Evolutionary conservation across 2,888 invertebrate species (phyloP).

Genomic region (Xanthostigma xanthostigma): DNA sequence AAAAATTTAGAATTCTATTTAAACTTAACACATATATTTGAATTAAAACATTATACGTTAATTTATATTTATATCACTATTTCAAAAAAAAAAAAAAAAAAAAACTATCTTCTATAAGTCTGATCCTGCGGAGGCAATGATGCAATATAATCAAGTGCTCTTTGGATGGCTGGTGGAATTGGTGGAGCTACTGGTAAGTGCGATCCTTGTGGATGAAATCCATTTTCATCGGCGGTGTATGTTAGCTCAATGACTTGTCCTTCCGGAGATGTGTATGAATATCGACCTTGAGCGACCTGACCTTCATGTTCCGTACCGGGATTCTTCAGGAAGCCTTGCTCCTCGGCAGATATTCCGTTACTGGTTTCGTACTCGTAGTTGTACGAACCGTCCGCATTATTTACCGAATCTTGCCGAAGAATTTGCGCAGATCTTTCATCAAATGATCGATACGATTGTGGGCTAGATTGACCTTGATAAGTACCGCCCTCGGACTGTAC

Average conservation of each 20-base stretch:
- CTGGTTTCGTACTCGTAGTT: slow-evolving; percentile 42
- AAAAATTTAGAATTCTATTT: too few species aligned
- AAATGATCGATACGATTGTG: background rate
- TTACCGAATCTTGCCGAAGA: slow-evolving; percentile 34
- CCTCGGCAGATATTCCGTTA: slow-evolving; percentile 44
- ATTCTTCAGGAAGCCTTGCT: slow-evolving; percentile 38
- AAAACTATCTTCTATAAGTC: too few species aligned
- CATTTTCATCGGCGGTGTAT: slow-evolving; percentile 5
- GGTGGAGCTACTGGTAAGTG: slow-evolving; percentile 1
- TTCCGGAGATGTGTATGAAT: slow-evolving; percentile 46
- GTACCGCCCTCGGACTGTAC: too few species aligned
- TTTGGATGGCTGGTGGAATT: slow-evolving; percentile 2
- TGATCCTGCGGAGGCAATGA: slow-evolving; percentile 6
- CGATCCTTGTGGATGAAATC: slow-evolving; percentile 4
- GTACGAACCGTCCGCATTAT: slow-evolving; percentile 45
- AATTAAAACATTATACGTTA: too few species aligned
- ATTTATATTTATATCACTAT: too few species aligned
- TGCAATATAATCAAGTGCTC: slow-evolving; percentile 6
- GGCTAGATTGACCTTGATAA: too few species aligned
- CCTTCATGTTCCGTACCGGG: slow-evolving; percentile 36
- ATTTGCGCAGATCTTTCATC: slow-evolving; percentile 25
- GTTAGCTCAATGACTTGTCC: slow-evolving; percentile 16
- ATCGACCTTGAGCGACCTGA: slow-evolving; percentile 42
- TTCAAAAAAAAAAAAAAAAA: too few species aligned
- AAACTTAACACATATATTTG: too few species aligned